These are phyloP conservation scores for Aix galericulata DNA, from an alignment of 2,113 vertebrate species.

Conservation along the genomic window DNA sequence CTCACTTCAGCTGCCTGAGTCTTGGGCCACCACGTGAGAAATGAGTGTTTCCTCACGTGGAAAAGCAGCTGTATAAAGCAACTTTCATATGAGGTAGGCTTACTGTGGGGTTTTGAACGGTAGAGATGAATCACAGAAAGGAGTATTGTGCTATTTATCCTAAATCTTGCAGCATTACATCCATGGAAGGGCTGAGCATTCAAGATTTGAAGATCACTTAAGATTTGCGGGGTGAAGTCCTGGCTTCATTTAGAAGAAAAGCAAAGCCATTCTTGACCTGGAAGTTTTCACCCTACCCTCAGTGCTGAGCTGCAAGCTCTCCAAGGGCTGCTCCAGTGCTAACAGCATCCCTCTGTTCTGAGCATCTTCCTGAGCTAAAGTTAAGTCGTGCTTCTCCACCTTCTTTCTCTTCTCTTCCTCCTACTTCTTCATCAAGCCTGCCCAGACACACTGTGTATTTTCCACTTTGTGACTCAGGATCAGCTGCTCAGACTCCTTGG, in stretches of 20 bases:
- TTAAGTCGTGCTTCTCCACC: background rate
- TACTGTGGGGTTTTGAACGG: background rate
- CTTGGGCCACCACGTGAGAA: background rate
- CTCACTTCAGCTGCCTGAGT: background rate
- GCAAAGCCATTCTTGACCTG: background rate
- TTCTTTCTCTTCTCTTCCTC: background rate
- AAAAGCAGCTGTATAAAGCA: background rate
- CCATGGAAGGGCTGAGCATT: background rate
- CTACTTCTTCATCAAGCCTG: background rate
- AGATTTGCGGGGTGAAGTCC: background rate
- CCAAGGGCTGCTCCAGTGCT: background rate
- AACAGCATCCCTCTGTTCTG: background rate
- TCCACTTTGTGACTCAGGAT: slow-evolving; percentile 30
- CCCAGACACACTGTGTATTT: background rate
- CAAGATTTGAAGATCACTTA: background rate
- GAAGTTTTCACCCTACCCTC: background rate
- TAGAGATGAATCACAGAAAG: background rate
- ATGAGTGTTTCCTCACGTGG: background rate
- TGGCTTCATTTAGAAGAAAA: background rate
- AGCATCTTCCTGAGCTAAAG: background rate
- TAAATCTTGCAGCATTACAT: background rate
- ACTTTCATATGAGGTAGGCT: background rate
- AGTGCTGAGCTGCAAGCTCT: background rate
- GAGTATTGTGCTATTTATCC: background rate
- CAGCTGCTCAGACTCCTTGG: slow-evolving; percentile 17